Percentiles rank a stretch among this genome's conserved stretches.
These are phyloP conservation scores for Eurois occulta DNA, from an alignment of 2,888 invertebrate species.

Conservation along the genomic window DNA sequence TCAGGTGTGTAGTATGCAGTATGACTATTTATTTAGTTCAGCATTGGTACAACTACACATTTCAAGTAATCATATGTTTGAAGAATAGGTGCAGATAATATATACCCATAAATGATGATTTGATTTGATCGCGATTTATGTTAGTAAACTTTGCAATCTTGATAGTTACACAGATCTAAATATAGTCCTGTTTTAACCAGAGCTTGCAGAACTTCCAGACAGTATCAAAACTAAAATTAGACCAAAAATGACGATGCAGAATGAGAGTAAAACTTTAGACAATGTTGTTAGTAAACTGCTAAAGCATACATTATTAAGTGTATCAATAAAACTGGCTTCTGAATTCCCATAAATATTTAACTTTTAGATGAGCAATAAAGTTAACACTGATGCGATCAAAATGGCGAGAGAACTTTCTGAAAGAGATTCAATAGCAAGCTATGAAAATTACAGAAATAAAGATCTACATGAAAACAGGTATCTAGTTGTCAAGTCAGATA, in stretches of 20 bases:
- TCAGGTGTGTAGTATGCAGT: slow-evolving; percentile 19
- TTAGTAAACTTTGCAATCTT: slow-evolving; percentile 19
- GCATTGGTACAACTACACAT: not conserved
- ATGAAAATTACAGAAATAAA: not conserved
- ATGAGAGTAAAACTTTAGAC: slow-evolving; percentile 18
- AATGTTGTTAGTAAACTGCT: slow-evolving; percentile 11
- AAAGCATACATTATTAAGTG: not conserved
- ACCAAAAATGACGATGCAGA: slow-evolving; percentile 18
- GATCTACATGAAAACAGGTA: not conserved
- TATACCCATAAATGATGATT: no score
- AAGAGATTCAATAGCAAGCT: not conserved
- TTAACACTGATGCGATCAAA: slow-evolving; percentile 1
- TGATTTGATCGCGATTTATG: slow-evolving; percentile 29
- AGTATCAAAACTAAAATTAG: slow-evolving; percentile 34
- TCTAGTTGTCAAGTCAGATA: not conserved
- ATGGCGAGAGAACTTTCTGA: not conserved
- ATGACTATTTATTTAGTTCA: slow-evolving; percentile 7
- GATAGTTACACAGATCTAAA: slow-evolving; percentile 28
- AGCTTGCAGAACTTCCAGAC: slow-evolving; percentile 33
- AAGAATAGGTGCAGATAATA: slow-evolving; percentile 11
- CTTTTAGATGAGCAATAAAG: slow-evolving; percentile 1
- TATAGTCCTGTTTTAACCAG: slow-evolving; percentile 24
- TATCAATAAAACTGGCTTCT: slow-evolving; percentile 16
- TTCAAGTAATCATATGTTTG: slow-evolving; percentile 9
- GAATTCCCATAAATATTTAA: slow-evolving; percentile 11